Evolutionary conservation across 2,888 invertebrate species (phyloP).

Genomic region (Monopis laevigella): DNA sequence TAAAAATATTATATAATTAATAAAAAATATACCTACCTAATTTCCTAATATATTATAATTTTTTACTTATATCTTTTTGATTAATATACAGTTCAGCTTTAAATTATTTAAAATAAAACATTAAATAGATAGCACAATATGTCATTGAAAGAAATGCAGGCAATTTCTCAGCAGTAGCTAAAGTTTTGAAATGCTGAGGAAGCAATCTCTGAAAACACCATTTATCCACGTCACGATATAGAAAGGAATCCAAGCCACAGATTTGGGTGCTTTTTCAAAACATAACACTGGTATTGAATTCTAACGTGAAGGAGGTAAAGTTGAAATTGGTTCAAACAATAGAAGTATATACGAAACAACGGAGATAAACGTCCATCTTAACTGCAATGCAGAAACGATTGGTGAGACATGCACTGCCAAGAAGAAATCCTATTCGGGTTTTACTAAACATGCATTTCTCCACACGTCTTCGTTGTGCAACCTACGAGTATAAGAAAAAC

Average conservation of each 20-base stretch:
- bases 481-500: no score
- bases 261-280: background rate
- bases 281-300: no score
- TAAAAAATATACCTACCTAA: no score
- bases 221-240: conserved; percentile 11
- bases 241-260: background rate
- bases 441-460: no score
- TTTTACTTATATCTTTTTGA: no score
- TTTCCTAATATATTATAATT: no score
- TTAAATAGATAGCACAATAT: background rate
- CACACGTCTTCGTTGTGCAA: no score
- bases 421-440: background rate
- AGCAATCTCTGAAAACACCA: conserved; percentile 9
- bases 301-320: no score
- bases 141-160: conserved; percentile 11
- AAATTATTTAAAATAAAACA: conserved; percentile 3
- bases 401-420: conserved; percentile 4
- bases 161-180: conserved; percentile 8
- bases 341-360: background rate
- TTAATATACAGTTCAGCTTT: no score
- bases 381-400: conserved; percentile 5
- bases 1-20: no score
- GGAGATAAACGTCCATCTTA: background rate
- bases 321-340: no score
- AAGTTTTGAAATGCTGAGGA: conserved; percentile 10